Percentiles rank a stretch among this genome's conserved stretches.
These are phyloP conservation scores for Gopherus flavomarginatus DNA, from an alignment of 2,113 vertebrate species.

Conservation along the genomic window DNA sequence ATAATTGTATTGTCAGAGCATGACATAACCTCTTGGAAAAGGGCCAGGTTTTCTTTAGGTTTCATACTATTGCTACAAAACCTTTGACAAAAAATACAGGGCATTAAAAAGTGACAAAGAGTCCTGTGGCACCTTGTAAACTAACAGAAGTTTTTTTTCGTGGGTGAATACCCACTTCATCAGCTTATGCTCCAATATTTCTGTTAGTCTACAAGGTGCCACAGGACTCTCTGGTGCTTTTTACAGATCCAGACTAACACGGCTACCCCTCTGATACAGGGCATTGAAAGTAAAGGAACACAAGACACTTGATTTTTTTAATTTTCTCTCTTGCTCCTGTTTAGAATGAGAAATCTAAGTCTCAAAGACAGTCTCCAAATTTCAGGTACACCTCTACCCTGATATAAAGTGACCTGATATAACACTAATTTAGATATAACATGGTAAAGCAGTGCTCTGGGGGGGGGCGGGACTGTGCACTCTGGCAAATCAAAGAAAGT, in stretches of 20 bases:
- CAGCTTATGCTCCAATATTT: no score
- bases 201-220: no score
- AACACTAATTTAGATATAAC: no score
- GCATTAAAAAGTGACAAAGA: background rate
- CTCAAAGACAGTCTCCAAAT: background rate
- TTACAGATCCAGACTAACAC: no score
- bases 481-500: no score
- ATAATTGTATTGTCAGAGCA: background rate
- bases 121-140: no score
- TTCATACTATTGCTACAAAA: background rate
- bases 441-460: no score
- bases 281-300: slow-evolving; percentile 13
- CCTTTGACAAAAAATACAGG: slow-evolving; percentile 11
- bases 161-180: no score
- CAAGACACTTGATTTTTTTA: background rate
- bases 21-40: background rate
- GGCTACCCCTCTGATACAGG: background rate
- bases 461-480: no score
- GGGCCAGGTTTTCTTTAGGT: background rate
- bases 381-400: background rate
- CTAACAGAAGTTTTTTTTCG: no score
- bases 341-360: background rate
- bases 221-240: no score
- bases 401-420: no score
- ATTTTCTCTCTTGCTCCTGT: background rate